phyloP scores from a whole-genome alignment of 2,888 invertebrate genomes.

The Sipha maydis region DNA sequence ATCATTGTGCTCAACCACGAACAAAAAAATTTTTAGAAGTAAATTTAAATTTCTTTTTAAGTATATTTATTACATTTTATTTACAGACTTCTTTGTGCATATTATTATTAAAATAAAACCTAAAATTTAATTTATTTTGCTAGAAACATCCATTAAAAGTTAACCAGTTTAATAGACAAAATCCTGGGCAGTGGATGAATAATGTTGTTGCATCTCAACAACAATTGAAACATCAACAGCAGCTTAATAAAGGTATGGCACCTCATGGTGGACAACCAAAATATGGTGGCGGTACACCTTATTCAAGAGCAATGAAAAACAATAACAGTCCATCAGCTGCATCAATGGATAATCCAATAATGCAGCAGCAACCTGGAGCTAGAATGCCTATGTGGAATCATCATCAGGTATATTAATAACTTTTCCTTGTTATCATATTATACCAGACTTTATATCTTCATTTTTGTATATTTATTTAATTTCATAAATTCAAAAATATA shows the following conservation, averaged over 20 bases:
- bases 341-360: slow-evolving; percentile 57
- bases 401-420: slow-evolving; percentile 61
- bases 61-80: too few species aligned
- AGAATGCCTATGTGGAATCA: slow-evolving; percentile 65
- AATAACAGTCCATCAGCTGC: slow-evolving; percentile 50
- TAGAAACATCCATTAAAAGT: slow-evolving; percentile 91
- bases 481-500: too few species aligned
- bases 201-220: slow-evolving; percentile 71
- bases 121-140: slow-evolving; percentile 67
- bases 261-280: slow-evolving; percentile 66
- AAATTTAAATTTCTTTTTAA: slow-evolving; percentile 64
- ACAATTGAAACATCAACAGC: slow-evolving; percentile 71
- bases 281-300: slow-evolving; percentile 67
- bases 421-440: too few species aligned
- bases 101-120: background rate
- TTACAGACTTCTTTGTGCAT: background rate
- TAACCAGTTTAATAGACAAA: slow-evolving; percentile 86
- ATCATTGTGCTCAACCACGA: slow-evolving; percentile 93
- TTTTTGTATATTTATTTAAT: too few species aligned
- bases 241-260: slow-evolving; percentile 54
- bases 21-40: slow-evolving; percentile 95
- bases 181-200: slow-evolving; percentile 83
- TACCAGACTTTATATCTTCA: too few species aligned
- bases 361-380: slow-evolving; percentile 62
- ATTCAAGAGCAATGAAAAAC: slow-evolving; percentile 61